Percentiles rank a stretch among this genome's conserved stretches.
Conservation (phyloP, 30 jellyfish, hydroid and myxozoan species). For the Nemopilema nomurai region DNA sequence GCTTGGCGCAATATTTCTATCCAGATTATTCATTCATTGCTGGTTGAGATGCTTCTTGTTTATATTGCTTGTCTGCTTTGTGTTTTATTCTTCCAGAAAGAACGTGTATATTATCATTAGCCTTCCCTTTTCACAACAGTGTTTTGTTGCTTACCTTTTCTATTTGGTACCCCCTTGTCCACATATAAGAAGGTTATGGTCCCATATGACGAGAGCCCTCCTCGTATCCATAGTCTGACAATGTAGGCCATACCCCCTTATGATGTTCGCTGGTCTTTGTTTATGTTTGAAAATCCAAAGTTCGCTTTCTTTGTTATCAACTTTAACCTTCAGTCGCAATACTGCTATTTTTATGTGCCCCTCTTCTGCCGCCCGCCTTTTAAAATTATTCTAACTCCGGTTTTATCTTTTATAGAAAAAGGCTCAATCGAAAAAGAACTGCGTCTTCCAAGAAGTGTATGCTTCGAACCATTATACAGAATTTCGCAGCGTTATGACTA, state of each 20-base stretch:
- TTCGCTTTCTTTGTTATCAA: too few species aligned
- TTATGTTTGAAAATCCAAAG: too few species aligned
- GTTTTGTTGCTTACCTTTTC: neutral
- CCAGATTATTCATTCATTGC: neutral
- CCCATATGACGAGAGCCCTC: too few species aligned
- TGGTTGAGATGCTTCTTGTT: neutral
- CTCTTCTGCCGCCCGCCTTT: neutral
- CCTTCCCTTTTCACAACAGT: neutral
- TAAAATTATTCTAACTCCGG: neutral
- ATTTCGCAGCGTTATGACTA: conserved; percentile 63
- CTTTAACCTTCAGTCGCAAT: too few species aligned
- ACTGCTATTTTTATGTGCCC: too few species aligned
- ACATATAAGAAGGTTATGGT: too few species aligned
- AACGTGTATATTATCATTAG: neutral
- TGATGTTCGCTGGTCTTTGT: too few species aligned
- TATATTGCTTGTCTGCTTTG: neutral
- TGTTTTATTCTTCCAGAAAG: neutral
- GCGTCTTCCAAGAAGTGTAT: conserved; percentile 83
- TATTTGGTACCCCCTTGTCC: neutral
- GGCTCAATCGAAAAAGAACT: conserved; percentile 58
- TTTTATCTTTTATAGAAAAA: conserved; percentile 18
- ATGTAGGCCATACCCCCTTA: too few species aligned
- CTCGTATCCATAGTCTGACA: too few species aligned
- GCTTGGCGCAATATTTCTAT: neutral
- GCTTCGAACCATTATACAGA: conserved; percentile 78